These are phyloP conservation scores for Vidua macroura DNA, from an alignment of 2,113 vertebrate species.

Conservation along the genomic window DNA sequence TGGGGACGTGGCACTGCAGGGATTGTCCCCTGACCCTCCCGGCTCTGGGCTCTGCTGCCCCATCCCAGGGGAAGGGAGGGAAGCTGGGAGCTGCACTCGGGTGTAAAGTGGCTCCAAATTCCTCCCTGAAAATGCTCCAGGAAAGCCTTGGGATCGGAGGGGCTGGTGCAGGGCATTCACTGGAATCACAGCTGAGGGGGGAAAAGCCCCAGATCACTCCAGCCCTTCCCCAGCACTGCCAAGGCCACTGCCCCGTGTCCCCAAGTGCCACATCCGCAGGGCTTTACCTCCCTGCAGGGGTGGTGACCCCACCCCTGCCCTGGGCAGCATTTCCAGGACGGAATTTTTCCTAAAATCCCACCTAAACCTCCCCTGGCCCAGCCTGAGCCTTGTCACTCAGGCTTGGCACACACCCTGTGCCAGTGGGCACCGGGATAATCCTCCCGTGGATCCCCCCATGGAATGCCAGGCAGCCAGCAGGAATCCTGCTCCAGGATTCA, in stretches of 20 bases:
- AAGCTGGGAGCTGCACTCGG: fast-evolving
- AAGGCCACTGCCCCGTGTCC: neutral
- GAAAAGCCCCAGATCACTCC: neutral
- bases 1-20: neutral
- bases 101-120: fast-evolving
- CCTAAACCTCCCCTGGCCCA: neutral
- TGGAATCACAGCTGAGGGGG: neutral
- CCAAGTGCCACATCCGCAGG: neutral
- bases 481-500: neutral
- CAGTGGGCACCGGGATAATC: fast-evolving
- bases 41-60: too few species aligned
- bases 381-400: neutral
- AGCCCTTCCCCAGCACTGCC: neutral
- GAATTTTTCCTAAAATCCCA: neutral
- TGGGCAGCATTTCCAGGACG: neutral
- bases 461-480: neutral
- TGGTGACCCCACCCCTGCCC: neutral
- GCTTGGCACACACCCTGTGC: neutral
- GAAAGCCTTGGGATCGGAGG: neutral
- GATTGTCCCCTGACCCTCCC: too few species aligned
- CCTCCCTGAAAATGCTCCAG: neutral
- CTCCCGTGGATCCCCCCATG: neutral
- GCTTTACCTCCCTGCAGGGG: neutral
- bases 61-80: neutral
- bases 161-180: neutral